Base-by-base conservation (phyloP, 1,140 invertebrate genomes). In the Episyrphus balteatus region DNA sequence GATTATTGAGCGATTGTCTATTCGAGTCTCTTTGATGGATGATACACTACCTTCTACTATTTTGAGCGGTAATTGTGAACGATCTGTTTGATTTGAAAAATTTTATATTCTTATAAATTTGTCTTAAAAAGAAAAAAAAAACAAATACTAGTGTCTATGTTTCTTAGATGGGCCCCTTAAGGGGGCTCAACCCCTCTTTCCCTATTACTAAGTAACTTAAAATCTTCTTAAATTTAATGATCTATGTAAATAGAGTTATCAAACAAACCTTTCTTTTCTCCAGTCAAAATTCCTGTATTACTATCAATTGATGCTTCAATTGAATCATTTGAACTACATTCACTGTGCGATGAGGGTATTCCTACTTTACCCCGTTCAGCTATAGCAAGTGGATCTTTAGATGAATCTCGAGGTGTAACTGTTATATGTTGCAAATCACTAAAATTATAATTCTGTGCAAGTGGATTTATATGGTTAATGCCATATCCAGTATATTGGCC, bases 271-370 rank as follows among this genome's bases (percentile, higher is more conserved):
- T 63, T 68, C 54, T 51, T 69, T 55, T 56, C 68, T 49, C 52
- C 56, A 57, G 51, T 73, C 61, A 53, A 48, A 42, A 68, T 56
- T 18, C 61, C 61, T 12, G 55, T 65, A 42, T 68, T 63, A 48
- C 66, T 68, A 51, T 68, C 65, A 18, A 68, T 58, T 11, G 56
- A 55, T 31, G 61, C 62, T 44, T 68, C 62, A 19, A 65, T 55
- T 10, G 66, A 68, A 46, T 68, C 66, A 53, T 68, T 68, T 13
- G 65, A 68, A 52, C 65, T 68, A 46, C 65, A 68, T 53, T 68
- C 66, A 44, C 65, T 68, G 46, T 68, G 63, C 21, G 65, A 68
- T 33, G 65, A 66, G 30, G 62, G 65, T 33, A 68, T 58, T 26
- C 66, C 66, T 48, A 68, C 62, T 60, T 68, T 68, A 44, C 65